phyloP scores from a whole-genome alignment of 2,113 vertebrate genomes.

The Ailuropoda melanoleuca region DNA sequence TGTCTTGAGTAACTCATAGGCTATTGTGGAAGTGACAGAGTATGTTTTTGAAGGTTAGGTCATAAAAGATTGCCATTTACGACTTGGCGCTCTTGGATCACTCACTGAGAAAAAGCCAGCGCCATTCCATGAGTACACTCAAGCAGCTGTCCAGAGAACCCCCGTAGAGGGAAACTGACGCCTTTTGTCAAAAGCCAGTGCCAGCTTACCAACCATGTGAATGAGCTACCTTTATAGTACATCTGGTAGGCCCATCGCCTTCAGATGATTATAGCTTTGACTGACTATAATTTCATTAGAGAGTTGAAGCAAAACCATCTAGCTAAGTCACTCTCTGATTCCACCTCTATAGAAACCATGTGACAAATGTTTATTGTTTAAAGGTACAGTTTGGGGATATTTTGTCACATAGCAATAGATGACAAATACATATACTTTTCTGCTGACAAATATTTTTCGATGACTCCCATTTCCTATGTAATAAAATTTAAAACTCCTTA shows the following conservation, averaged over 20 bases:
- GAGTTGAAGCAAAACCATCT: neutral
- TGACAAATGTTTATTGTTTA: neutral
- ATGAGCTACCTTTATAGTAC: neutral
- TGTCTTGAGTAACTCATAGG: neutral
- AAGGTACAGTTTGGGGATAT: neutral
- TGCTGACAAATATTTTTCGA: neutral
- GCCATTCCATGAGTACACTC: neutral
- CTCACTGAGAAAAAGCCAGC: neutral
- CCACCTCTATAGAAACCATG: neutral
- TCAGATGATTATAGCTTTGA: neutral
- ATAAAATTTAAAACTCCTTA: neutral
- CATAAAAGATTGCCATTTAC: neutral
- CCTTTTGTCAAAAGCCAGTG: neutral
- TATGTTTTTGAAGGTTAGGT: neutral
- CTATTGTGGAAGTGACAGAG: neutral
- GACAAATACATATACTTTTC: neutral
- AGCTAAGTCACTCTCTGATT: neutral
- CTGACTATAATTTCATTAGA: neutral
- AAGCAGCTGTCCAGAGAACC: neutral
- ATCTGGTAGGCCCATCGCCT: neutral
- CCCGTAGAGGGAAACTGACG: neutral
- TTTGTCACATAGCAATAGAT: neutral
- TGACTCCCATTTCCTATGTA: neutral
- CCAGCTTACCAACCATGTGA: neutral
- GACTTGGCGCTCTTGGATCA: neutral